These are phyloP conservation scores for Heliconius cydno DNA, from an alignment of 2,888 invertebrate genomes.

Conservation along the genomic window DNA sequence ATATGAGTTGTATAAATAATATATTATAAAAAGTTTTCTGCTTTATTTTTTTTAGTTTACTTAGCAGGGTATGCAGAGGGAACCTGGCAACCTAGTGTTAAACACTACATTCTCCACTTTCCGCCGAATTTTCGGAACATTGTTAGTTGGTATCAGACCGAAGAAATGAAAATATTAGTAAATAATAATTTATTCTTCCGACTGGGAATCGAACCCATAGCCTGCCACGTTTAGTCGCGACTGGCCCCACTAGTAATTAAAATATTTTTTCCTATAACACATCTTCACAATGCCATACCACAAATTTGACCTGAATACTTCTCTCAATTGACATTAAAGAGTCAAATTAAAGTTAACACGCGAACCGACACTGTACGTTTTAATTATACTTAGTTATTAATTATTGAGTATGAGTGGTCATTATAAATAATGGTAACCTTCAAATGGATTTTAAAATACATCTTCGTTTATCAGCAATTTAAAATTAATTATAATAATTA, in stretches of 20 bases:
- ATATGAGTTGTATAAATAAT: not conserved
- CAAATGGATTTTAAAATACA: constrained; percentile 12
- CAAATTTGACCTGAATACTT: constrained; percentile 64
- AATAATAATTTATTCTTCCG: too few relatives aligned
- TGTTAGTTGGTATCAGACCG: too few relatives aligned
- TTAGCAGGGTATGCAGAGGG: too few relatives aligned
- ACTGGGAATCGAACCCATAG: too few relatives aligned
- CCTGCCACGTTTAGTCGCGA: too few relatives aligned
- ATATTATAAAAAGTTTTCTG: not conserved
- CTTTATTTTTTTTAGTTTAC: too few relatives aligned
- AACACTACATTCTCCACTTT: too few relatives aligned
- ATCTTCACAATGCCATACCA: constrained; percentile 31
- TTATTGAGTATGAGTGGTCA: constrained; percentile 48
- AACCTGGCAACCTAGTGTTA: too few relatives aligned
- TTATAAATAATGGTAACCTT: constrained; percentile 32
- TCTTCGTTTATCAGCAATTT: not conserved
- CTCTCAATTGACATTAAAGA: constrained; percentile 67
- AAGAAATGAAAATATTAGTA: too few relatives aligned
- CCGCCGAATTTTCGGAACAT: too few relatives aligned
- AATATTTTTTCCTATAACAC: not conserved
- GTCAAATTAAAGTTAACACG: constrained; percentile 59
- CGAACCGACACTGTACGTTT: constrained; percentile 52
- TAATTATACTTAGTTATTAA: constrained; percentile 53
- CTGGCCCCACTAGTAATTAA: too few relatives aligned
- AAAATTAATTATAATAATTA: too few relatives aligned